phyloP scores from a whole-genome alignment of 2,113 vertebrate species.

The Martes martes region DNA sequence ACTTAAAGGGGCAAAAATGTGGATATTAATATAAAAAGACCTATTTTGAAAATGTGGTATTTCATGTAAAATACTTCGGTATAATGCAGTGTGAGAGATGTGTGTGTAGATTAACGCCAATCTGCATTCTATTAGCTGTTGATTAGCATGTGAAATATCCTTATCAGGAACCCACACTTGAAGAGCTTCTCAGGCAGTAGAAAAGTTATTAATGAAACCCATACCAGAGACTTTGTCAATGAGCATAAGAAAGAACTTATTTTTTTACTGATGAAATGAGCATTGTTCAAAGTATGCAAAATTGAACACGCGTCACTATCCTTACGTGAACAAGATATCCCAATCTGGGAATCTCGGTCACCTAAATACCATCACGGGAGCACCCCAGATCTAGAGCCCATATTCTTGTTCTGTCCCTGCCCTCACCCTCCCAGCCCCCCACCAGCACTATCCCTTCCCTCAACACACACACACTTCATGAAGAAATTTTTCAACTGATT shows the following conservation, averaged over 20 bases:
- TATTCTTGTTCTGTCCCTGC: not conserved
- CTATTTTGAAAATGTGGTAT: not conserved
- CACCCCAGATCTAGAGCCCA: not conserved
- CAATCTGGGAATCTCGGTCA: not conserved
- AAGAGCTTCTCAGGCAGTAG: not conserved
- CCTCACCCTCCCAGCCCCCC: not conserved
- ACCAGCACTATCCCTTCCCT: not conserved
- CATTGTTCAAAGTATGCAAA: not conserved
- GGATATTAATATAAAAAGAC: not conserved
- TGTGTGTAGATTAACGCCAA: not conserved
- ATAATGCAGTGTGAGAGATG: not conserved
- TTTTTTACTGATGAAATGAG: not conserved
- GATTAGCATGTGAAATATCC: not conserved
- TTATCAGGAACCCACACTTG: not conserved
- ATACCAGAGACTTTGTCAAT: not conserved
- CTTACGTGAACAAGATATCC: not conserved
- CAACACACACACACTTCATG: not conserved
- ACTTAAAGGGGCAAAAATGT: not conserved
- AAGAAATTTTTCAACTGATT: not conserved
- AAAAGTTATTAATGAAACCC: not conserved
- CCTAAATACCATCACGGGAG: not conserved
- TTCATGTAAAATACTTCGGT: not conserved
- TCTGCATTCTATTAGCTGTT: not conserved
- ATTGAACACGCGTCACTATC: not conserved
- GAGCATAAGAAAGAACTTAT: not conserved